Base-by-base conservation (phyloP, 2,888 invertebrate genomes). In the Clitarchus hookeri region DNA sequence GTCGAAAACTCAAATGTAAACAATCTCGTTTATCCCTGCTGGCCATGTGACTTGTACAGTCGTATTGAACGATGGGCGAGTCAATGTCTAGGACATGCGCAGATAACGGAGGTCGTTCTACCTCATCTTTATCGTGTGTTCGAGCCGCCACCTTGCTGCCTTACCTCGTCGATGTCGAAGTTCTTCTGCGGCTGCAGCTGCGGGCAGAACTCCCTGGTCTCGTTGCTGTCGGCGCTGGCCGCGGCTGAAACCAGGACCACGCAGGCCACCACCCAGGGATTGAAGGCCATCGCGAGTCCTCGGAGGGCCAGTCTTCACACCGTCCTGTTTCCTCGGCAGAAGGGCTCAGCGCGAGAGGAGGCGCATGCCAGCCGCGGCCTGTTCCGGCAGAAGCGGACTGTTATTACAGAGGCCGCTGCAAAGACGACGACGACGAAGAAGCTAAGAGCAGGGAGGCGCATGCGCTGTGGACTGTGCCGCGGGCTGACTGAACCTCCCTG, bases 121-220 rank as follows among this genome's bases (percentile, higher is more conserved):
- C 36, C 36, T 36, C 2, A 36, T 36, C 36, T 36, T 36, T 36
- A 36, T 36, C 36, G 36, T 36, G 36, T 48, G 48, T 48, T 13
- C 48, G 48, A 16, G 12, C 48, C 48, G 8, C 48, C 1, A 16
- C 12, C 48, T 13, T 8, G 48, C 36, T 8, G 23, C 88, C 92
- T 92, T 87, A 89, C 89, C 89, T 89, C 88, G 3, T 89, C 89
- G 48, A 90, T 83, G 85, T 89, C 89, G 44, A 89, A 84, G 79
- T 88, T 88, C n/a, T 87, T 87, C 87, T 89, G 89, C 2, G 89
- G 88, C 85, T 88, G 86, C 78, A 89, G 86, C 83, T 89, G 88
- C 23, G 87, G 87, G 84, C 89, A 90, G 82, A 36, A 82, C 12
- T 82, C 65, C n/a, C 65, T 19, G 65, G 65, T 65, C 65, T 65